These are phyloP conservation scores for Cebus imitator DNA, from an alignment of 2,113 vertebrate species.

Conservation along the genomic window DNA sequence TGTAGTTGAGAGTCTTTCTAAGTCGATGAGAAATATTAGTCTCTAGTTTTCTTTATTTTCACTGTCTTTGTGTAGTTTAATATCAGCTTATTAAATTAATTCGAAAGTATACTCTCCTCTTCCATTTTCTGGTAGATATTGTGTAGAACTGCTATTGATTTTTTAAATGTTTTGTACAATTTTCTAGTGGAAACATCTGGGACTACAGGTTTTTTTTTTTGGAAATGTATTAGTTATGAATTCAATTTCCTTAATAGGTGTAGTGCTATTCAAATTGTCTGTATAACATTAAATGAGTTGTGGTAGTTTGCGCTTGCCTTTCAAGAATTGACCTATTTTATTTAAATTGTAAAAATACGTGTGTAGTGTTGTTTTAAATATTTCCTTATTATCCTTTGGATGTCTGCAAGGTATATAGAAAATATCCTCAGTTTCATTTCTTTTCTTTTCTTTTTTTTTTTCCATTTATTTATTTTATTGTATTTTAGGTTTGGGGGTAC, in stretches of 20 bases:
- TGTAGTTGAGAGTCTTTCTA: not conserved
- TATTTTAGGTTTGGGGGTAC: too few relatives aligned
- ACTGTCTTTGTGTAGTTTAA: not conserved
- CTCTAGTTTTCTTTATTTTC: not conserved
- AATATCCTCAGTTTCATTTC: not conserved
- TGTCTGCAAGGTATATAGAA: not conserved
- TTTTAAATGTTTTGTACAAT: not conserved
- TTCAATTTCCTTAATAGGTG: not conserved
- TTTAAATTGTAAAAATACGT: not conserved
- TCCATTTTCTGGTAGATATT: not conserved
- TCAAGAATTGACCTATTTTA: not conserved
- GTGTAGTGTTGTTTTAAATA: not conserved
- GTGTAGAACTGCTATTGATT: not conserved
- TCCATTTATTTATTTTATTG: too few relatives aligned
- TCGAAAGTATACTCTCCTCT: not conserved
- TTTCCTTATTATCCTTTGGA: not conserved
- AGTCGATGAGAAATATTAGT: not conserved
- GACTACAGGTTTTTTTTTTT: not conserved
- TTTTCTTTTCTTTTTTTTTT: too few relatives aligned
- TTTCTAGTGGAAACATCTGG: not conserved
- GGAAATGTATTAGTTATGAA: not conserved
- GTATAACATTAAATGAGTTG: not conserved
- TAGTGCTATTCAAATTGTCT: not conserved
- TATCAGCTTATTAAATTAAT: not conserved
- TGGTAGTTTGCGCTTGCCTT: not conserved